Evolutionary conservation across 2,797 vertebrate genomes (phyloP).

Genomic region (Ctenopoma kingsleyae): DNA sequence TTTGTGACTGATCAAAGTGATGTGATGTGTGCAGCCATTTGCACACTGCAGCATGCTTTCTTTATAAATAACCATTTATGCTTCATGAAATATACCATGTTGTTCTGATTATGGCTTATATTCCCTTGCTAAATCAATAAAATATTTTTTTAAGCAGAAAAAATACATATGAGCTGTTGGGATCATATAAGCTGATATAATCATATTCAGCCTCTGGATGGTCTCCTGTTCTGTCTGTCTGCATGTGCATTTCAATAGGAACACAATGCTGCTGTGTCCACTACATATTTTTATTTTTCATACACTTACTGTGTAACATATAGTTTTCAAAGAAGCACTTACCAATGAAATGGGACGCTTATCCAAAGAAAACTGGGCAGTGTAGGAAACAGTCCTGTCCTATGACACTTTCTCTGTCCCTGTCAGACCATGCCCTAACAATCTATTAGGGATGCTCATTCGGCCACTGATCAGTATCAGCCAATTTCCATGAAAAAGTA

Average conservation of each 20-base stretch:
- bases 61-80: neutral
- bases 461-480: too few species aligned
- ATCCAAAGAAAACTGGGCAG: neutral
- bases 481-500: too few species aligned
- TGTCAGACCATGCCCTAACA: neutral
- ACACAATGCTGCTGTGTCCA: neutral
- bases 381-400: constrained; percentile 3
- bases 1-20: too few species aligned
- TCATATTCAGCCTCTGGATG: neutral
- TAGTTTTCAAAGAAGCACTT: neutral
- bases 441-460: too few species aligned
- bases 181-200: neutral
- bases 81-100: neutral
- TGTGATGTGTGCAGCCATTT: too few species aligned
- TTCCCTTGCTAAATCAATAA: neutral
- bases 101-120: neutral
- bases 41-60: too few species aligned
- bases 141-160: neutral
- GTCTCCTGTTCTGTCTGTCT: neutral
- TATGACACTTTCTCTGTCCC: constrained; percentile 7
- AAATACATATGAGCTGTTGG: neutral
- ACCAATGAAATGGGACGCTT: constrained; percentile 3
- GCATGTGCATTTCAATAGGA: neutral
- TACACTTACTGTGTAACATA: neutral
- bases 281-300: neutral